A percentile compares a stretch with the other conserved stretches of the same genome.
phyloP scores from a whole-genome alignment of 2,888 invertebrate genomes.

The Amblyteles armatorius region DNA sequence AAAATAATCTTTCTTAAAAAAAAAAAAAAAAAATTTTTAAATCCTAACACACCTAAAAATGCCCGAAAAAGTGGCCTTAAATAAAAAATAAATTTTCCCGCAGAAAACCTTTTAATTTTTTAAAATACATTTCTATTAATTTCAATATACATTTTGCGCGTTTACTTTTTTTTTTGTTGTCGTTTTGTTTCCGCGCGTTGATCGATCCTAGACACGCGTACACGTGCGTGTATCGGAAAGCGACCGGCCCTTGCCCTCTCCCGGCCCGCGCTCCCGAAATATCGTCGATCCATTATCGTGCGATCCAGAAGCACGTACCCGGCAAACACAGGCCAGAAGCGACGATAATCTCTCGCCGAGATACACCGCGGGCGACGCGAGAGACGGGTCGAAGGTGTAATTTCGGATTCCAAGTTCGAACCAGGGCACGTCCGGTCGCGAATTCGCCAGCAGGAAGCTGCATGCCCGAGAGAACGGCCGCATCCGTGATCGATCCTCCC shows the following conservation, averaged over 20 bases:
- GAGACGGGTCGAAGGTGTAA: constrained; percentile 65
- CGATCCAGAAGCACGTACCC: constrained; percentile 42
- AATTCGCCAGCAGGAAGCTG: constrained; percentile 29
- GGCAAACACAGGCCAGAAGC: neutral
- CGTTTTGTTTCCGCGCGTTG: neutral
- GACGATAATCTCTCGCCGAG: constrained; percentile 45
- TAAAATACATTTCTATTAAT: neutral
- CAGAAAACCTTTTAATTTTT: too few species aligned
- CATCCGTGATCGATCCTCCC: constrained; percentile 49
- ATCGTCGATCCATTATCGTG: constrained; percentile 59
- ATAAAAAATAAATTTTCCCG: too few species aligned
- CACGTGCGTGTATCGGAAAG: constrained; percentile 6
- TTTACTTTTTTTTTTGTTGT: neutral
- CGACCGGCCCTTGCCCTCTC: constrained; percentile 9
- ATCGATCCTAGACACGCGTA: neutral
- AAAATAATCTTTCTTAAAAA: too few species aligned
- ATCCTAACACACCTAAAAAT: too few species aligned
- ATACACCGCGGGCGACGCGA: constrained; percentile 36
- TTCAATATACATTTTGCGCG: neutral
- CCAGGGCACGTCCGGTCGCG: constrained; percentile 49
- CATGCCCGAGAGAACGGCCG: constrained; percentile 27
- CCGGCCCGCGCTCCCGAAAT: constrained; percentile 9
- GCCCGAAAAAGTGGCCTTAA: too few species aligned
- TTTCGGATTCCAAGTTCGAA: constrained; percentile 62
- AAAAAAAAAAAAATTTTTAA: too few species aligned